Evolutionary conservation across 2,797 vertebrate genomes (phyloP).

Genomic region (Thripadectes ignobilis): DNA sequence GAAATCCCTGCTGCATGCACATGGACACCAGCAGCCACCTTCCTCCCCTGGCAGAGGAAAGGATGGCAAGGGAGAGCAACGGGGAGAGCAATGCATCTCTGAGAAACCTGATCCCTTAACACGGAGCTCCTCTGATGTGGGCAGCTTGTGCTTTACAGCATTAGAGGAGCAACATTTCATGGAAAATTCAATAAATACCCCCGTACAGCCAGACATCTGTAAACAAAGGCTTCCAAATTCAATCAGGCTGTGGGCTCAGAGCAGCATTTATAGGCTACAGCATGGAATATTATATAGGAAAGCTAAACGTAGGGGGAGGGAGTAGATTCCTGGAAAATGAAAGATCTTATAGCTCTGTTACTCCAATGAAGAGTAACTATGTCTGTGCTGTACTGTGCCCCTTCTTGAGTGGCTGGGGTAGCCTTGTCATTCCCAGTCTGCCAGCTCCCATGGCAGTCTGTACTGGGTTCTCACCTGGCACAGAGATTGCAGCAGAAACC

Average conservation of each 20-base stretch:
- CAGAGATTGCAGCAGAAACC: neutral
- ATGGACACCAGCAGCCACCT: neutral
- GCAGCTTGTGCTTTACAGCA: slow-evolving; percentile 85
- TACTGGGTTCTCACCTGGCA: neutral
- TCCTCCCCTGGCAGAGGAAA: neutral
- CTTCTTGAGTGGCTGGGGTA: neutral
- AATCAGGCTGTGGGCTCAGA: slow-evolving; percentile 83
- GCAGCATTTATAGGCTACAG: slow-evolving; percentile 82
- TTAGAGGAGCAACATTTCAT: slow-evolving; percentile 88
- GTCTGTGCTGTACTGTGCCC: neutral
- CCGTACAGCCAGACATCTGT: slow-evolving; percentile 88
- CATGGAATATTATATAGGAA: slow-evolving; percentile 82
- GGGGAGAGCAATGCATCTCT: slow-evolving; percentile 73
- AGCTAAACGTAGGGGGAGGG: slow-evolving; percentile 72
- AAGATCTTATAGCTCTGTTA: slow-evolving; percentile 42
- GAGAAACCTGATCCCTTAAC: slow-evolving; percentile 79
- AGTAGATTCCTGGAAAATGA: slow-evolving; percentile 78
- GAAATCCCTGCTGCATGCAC: fast-evolving
- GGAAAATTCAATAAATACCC: slow-evolving; percentile 88
- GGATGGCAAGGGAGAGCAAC: slow-evolving; percentile 37
- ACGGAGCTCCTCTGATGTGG: slow-evolving; percentile 82
- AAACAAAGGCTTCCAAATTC: slow-evolving; percentile 88
- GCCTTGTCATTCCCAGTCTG: neutral
- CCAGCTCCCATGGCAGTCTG: neutral
- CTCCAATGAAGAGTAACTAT: neutral